Percentiles rank a stretch among this genome's conserved stretches.
These are phyloP conservation scores for Pristionchus maxplancki DNA, from an alignment of 2,888 invertebrate genomes.

Conservation along the genomic window DNA sequence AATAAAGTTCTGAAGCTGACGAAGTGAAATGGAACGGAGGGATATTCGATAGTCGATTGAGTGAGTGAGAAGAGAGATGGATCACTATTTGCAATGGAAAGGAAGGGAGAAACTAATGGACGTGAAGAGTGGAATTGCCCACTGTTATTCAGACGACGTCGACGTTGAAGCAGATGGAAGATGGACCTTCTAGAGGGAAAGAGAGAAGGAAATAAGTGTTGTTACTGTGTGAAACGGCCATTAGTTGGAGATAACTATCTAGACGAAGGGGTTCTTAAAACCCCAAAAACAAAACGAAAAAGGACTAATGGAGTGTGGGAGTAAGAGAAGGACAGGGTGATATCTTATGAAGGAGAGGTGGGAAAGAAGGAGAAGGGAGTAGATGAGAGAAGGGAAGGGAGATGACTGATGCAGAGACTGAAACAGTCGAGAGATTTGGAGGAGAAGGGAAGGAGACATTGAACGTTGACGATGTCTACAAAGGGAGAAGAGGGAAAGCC, in stretches of 20 bases:
- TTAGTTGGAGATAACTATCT: background rate
- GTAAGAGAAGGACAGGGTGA: background rate
- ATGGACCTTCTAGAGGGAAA: background rate
- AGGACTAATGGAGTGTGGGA: background rate
- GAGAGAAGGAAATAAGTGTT: background rate
- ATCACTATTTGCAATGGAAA: background rate
- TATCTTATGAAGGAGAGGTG: background rate
- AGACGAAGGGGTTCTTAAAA: background rate
- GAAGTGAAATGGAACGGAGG: background rate
- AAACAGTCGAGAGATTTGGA: conserved; percentile 24
- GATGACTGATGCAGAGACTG: conserved; percentile 6
- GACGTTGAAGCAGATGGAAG: conserved; percentile 19
- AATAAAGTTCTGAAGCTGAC: background rate
- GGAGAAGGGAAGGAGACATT: background rate
- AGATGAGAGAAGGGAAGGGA: background rate
- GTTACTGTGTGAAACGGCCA: background rate
- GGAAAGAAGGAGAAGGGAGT: background rate
- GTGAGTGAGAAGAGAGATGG: background rate
- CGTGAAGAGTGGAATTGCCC: background rate
- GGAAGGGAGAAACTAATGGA: background rate
- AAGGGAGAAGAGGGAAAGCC: background rate
- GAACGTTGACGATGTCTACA: background rate
- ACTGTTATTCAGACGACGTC: conserved; percentile 6
- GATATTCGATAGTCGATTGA: background rate
- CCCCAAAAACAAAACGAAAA: background rate